These are phyloP conservation scores for Catocala fraxini DNA, from an alignment of 2,888 invertebrate species.

Conservation along the genomic window DNA sequence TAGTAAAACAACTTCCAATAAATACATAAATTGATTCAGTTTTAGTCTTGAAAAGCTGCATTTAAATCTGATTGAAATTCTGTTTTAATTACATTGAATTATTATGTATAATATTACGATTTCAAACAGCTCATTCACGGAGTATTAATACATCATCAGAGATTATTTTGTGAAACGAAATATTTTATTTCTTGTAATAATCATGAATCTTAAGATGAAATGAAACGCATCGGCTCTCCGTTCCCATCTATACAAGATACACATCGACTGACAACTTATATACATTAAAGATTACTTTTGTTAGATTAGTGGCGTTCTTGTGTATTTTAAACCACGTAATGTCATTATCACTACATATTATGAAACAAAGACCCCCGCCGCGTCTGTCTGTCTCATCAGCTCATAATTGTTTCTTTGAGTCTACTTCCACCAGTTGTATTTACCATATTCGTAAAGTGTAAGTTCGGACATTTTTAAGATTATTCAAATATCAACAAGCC, in stretches of 20 bases:
- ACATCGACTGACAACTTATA: not conserved
- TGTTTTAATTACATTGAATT: not conserved
- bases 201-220: conserved; percentile 3
- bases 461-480: too few relatives aligned
- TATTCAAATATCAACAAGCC: too few relatives aligned
- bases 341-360: too few relatives aligned
- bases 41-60: too few relatives aligned
- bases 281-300: not conserved
- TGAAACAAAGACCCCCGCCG: too few relatives aligned
- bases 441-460: too few relatives aligned
- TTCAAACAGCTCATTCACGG: not conserved
- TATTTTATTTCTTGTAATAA: conserved; percentile 2
- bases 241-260: not conserved
- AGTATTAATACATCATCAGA: conserved; percentile 3
- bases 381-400: too few relatives aligned
- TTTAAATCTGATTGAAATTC: too few relatives aligned
- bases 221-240: not conserved
- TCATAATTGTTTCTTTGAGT: too few relatives aligned
- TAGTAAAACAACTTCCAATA: too few relatives aligned
- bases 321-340: not conserved
- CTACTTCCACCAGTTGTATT: too few relatives aligned
- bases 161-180: not conserved
- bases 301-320: not conserved
- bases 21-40: too few relatives aligned
- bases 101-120: not conserved